Evolutionary conservation across 2,797 vertebrate species (phyloP).

Genomic region (Micropoecilia bifurca): DNA sequence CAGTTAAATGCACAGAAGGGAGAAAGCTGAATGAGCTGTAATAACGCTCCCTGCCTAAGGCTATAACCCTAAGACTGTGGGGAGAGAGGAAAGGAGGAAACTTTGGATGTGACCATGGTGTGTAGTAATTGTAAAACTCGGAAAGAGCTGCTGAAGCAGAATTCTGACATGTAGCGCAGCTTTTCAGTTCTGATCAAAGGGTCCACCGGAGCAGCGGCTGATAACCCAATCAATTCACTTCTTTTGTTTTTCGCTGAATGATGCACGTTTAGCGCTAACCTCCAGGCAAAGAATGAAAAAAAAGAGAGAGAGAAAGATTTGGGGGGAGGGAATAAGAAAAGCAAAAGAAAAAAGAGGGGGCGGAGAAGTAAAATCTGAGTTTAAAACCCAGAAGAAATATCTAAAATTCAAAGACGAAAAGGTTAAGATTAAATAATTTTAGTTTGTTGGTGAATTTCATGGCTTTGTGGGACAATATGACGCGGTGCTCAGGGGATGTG

Average conservation of each 20-base stretch:
- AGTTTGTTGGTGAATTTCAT: conserved; percentile 79
- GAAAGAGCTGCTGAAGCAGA: conserved; percentile 86
- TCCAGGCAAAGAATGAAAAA: conserved; percentile 83
- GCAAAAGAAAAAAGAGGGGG: conserved; percentile 40
- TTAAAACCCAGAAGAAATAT: conserved; percentile 59
- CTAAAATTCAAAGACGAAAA: conserved; percentile 14
- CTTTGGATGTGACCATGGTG: conserved; percentile 79
- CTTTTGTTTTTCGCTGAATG: conserved; percentile 92
- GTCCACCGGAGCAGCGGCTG: conserved; percentile 73
- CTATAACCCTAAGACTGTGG: conserved; percentile 70
- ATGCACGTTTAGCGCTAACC: conserved; percentile 88
- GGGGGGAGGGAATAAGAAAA: conserved; percentile 31
- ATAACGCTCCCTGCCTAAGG: conserved; percentile 61
- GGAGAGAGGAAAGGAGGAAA: conserved; percentile 66
- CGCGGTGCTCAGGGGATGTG: conserved; percentile 55
- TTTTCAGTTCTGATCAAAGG: conserved; percentile 82
- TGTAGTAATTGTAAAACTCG: conserved; percentile 86
- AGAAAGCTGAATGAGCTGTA: conserved; percentile 51
- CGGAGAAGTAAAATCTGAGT: conserved; percentile 69
- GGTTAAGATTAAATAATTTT: conserved; percentile 77
- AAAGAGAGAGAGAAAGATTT: conserved; percentile 1
- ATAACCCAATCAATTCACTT: conserved; percentile 86
- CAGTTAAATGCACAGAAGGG: conserved; percentile 40
- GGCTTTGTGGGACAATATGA: conserved; percentile 72
- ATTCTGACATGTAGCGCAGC: conserved; percentile 84